Evolutionary conservation across 2,113 vertebrate species (phyloP).

Genomic region (Gallinago media): DNA sequence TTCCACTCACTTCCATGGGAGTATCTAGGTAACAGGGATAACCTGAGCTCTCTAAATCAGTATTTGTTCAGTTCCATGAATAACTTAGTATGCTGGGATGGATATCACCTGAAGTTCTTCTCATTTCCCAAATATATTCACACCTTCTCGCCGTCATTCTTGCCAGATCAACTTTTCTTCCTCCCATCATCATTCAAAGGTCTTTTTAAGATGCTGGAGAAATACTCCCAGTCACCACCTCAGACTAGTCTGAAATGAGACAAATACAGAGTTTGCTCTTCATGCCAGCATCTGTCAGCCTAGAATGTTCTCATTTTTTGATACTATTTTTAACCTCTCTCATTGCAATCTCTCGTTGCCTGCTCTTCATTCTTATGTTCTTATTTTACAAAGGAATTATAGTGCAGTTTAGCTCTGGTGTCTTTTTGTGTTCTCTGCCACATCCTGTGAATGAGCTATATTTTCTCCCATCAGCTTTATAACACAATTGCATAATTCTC

Average conservation of each 20-base stretch:
- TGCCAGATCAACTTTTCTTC: not conserved
- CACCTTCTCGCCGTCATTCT: not conserved
- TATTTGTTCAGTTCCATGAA: not conserved
- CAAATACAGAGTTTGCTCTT: not conserved
- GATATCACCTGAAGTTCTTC: not conserved
- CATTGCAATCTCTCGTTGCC: not conserved
- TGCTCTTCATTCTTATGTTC: not conserved
- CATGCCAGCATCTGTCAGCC: not conserved
- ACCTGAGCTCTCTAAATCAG: not conserved
- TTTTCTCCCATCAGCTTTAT: not conserved
- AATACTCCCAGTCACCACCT: not conserved
- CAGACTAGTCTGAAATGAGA: not conserved
- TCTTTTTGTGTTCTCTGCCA: not conserved
- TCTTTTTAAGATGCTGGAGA: not conserved
- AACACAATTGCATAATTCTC: not conserved
- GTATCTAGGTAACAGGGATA: not conserved
- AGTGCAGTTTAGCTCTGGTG: not conserved
- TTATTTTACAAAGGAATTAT: not conserved
- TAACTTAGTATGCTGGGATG: not conserved
- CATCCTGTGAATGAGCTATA: not conserved
- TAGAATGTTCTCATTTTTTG: not conserved
- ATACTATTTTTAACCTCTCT: not conserved
- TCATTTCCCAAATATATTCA: not conserved
- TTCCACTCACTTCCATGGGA: not conserved
- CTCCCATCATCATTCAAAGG: not conserved